phyloP scores from a whole-genome alignment of 2,888 invertebrate species.

The Drosophila sordidula region DNA sequence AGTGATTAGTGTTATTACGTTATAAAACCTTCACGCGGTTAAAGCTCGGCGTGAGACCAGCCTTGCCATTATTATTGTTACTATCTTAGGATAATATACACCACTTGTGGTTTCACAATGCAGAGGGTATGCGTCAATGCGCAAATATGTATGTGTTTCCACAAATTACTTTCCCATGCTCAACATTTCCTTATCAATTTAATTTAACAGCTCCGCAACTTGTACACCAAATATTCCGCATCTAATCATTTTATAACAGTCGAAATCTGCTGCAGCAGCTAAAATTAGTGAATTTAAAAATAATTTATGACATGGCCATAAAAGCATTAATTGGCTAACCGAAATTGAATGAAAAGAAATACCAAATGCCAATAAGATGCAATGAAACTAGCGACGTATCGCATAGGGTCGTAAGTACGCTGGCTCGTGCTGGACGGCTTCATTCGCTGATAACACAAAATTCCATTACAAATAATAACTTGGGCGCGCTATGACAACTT shows the following conservation, averaged over 20 bases:
- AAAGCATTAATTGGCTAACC: conserved; percentile 11
- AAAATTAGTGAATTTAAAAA: background rate
- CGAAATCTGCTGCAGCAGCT: conserved; percentile 8
- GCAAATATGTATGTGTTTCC: background rate
- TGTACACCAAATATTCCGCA: conserved; percentile 8
- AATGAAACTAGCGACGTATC: conserved; percentile 18
- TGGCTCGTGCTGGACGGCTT: conserved; percentile 3
- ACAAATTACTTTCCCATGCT: conserved; percentile 2
- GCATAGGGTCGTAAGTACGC: background rate
- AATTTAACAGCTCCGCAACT: conserved; percentile 8
- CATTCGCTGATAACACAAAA: conserved; percentile 50
- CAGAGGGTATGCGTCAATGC: conserved; percentile 3
- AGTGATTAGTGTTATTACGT: background rate
- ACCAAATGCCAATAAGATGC: conserved; percentile 14
- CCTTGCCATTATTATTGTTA: background rate
- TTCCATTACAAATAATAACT: conserved; percentile 43
- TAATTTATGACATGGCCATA: conserved; percentile 15
- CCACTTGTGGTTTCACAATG: conserved; percentile 16
- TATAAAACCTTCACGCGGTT: background rate
- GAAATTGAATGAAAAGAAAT: background rate
- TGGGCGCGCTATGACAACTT: conserved; percentile 1
- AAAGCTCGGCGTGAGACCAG: conserved; percentile 2
- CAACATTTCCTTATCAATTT: conserved; percentile 30
- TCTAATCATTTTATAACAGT: conserved; percentile 23
- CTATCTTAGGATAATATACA: background rate